A percentile compares a stretch with the other conserved stretches of the same genome.
Evolutionary conservation across 2,797 vertebrate species (phyloP).

Genomic region (Scarus forsteni): DNA sequence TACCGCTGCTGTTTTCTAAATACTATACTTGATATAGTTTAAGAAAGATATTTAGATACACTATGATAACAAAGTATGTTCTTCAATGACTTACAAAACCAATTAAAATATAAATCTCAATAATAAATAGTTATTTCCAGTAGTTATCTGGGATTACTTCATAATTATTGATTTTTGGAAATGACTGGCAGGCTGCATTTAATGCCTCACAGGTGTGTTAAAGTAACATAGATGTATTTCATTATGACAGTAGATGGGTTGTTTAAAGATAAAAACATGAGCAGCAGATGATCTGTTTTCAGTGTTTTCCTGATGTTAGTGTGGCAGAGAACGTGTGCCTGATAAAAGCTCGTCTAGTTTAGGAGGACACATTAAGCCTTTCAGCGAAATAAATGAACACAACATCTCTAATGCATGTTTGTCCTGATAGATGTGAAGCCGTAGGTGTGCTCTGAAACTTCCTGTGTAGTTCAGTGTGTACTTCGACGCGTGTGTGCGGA

Average conservation of each 20-base stretch:
- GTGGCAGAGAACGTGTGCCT: neutral
- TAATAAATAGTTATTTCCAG: too few relatives aligned
- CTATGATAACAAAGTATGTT: too few relatives aligned
- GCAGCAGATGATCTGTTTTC: conserved; percentile 14
- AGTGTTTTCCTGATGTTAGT: neutral
- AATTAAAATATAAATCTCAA: too few relatives aligned
- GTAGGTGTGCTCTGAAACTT: conserved; percentile 18
- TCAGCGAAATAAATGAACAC: conserved; percentile 31
- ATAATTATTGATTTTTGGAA: too few relatives aligned
- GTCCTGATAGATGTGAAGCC: neutral
- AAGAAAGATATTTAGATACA: too few relatives aligned
- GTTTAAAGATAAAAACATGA: conserved; percentile 16
- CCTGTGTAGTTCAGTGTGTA: neutral
- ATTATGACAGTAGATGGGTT: neutral
- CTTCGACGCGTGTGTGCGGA: neutral
- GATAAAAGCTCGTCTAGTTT: conserved; percentile 64
- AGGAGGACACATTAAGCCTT: conserved; percentile 50
- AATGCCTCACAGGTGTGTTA: conserved; percentile 5
- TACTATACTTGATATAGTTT: too few relatives aligned
- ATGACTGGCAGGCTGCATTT: neutral
- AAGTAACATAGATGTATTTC: conserved; percentile 31
- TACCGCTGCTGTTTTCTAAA: too few relatives aligned
- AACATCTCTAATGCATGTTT: neutral
- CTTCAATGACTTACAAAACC: too few relatives aligned
- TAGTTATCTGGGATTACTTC: too few relatives aligned